Evolutionary conservation across 2,888 invertebrate genomes (phyloP), one percentile per base, ranked within the genome.

Genomic region (Aplocera efformata): DNA sequence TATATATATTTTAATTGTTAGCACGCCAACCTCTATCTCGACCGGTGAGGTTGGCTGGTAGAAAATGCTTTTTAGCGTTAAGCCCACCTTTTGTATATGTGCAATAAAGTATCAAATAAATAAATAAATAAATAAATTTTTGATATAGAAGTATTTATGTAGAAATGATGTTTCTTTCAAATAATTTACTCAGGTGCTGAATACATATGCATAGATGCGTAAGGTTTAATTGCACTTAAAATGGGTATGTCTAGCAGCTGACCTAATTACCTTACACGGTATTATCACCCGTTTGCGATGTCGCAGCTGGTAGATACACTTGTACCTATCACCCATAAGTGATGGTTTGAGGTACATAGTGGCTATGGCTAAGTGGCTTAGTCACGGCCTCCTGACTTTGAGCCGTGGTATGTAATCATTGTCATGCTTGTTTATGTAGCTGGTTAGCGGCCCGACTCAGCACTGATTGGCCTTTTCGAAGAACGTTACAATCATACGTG

Each of bases 381-480:
- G 54, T 56, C 67, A 49, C 55, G 48, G 48, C 48, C 50, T 38
- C 35, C 25, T 3, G 10, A 26, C 30, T 25, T 21, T 5, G 13
- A 17, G 13, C 13, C 5, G 3, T 21, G 50, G 58, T 58, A 58
- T 56, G 52, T 44, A 48, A 46, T 45, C 52, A 54, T 60, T 65
- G n/a, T n/a, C n/a, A n/a, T n/a, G n/a, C n/a, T n/a, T n/a, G 64
- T 71, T 69, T 67, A 62, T 58, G 49, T 53, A 60, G 53, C 56
- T 47, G 53, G 60, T 66, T 68, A 65, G 61, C 50, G 43, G 44
- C 40, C 32, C 44, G 45, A 42, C 39, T 34, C 39, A 35, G 43
- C 60, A 58, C 58, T 69, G 69, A 73, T 74, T 71, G 70, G 72
- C 48, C 40, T 55, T 53, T 52, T 36, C 40, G 30, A 49, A 49